Percentiles rank a stretch among this genome's conserved stretches.
Conservation (phyloP, 1,140 invertebrate genomes). For the Psilanteris sp. region DNA sequence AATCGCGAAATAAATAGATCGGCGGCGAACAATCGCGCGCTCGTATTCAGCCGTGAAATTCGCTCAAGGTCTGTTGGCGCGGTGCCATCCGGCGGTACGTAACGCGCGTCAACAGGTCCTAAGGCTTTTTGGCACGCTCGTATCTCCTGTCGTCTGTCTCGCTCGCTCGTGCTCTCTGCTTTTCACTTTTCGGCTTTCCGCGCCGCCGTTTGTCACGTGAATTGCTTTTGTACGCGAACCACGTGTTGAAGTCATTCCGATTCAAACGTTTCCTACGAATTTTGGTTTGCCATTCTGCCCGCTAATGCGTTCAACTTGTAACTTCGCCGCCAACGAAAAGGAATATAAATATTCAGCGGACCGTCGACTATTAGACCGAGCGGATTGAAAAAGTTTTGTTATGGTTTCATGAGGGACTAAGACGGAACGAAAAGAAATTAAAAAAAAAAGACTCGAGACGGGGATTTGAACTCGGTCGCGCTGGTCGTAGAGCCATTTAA, state of each 20-base stretch:
- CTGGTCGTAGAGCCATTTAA: too few relatives aligned
- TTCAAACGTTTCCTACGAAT: slow-evolving; percentile 9
- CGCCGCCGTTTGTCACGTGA: slow-evolving; percentile 50
- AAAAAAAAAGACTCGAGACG: too few relatives aligned
- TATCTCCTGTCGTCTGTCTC: slow-evolving; percentile 21
- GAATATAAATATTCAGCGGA: too few relatives aligned
- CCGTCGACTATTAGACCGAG: too few relatives aligned
- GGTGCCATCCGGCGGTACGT: slow-evolving; percentile 56
- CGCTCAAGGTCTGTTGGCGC: slow-evolving; percentile 65
- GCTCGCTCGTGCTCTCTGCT: slow-evolving; percentile 12
- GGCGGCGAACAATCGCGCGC: slow-evolving; percentile 54
- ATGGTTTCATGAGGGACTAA: too few relatives aligned
- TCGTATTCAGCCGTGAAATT: slow-evolving; percentile 64
- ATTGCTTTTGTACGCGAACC: slow-evolving; percentile 37
- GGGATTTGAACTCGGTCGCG: too few relatives aligned
- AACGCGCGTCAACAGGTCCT: slow-evolving; percentile 66
- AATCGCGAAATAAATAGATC: slow-evolving; percentile 60
- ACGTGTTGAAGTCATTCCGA: slow-evolving; percentile 29
- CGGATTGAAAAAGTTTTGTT: too few relatives aligned
- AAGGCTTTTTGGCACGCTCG: slow-evolving; percentile 61
- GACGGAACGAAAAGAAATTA: too few relatives aligned
- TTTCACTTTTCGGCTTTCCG: slow-evolving; percentile 56
- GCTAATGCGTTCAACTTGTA: too few relatives aligned
- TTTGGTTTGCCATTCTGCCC: too few relatives aligned
- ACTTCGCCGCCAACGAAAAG: too few relatives aligned